Percentiles rank a stretch among this genome's conserved stretches.
These are phyloP conservation scores for Acleris laterana DNA, from an alignment of 2,888 invertebrate species.

Conservation along the genomic window DNA sequence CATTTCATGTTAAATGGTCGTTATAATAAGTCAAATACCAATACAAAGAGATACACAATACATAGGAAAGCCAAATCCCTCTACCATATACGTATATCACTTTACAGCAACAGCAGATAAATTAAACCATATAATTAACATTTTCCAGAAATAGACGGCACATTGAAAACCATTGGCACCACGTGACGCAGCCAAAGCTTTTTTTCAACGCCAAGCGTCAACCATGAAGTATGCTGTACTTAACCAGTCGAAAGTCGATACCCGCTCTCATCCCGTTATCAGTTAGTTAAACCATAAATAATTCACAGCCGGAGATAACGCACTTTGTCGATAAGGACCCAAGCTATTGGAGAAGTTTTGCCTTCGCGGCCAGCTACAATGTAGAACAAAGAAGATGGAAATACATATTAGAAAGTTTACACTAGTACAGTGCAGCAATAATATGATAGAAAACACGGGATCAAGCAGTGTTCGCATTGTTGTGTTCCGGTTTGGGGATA, in stretches of 20 bases:
- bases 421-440: no score
- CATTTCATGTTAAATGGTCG: no score
- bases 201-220: slow-evolving; percentile 1
- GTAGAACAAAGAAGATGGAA: neutral
- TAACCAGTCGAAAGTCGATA: slow-evolving; percentile 6
- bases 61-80: no score
- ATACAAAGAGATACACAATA: no score
- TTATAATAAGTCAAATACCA: no score
- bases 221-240: slow-evolving; percentile 11
- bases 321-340: slow-evolving; percentile 46
- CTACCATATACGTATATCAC: no score
- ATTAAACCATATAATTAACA: neutral
- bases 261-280: slow-evolving; percentile 62
- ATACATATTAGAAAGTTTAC: no score
- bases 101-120: no score
- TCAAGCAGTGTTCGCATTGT: no score
- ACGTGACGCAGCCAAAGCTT: slow-evolving; percentile 11
- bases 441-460: no score
- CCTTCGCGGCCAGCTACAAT: slow-evolving; percentile 15
- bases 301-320: slow-evolving; percentile 64
- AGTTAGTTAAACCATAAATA: slow-evolving; percentile 60
- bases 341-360: slow-evolving; percentile 21
- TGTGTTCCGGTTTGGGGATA: no score
- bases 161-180: neutral
- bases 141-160: slow-evolving; percentile 4